Conservation (phyloP, 2,113 vertebrate genomes). For the Mus musculus region DNA sequence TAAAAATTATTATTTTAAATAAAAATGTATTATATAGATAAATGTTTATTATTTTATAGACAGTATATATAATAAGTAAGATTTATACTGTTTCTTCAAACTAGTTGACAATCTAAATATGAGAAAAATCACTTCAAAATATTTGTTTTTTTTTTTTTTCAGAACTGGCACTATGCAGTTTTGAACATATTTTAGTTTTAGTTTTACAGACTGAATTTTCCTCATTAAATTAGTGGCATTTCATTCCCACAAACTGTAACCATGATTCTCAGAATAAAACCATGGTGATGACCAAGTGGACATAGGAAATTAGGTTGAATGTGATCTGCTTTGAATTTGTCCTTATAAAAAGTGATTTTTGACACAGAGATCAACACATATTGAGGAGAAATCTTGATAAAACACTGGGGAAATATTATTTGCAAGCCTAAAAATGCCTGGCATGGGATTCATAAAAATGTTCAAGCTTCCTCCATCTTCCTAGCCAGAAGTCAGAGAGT, state of each 20-base stretch:
- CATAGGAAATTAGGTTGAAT: not conserved
- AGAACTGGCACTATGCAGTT: not conserved
- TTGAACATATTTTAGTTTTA: not conserved
- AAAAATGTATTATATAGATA: not conserved
- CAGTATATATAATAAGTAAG: not conserved
- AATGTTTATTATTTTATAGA: not conserved
- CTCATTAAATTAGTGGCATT: not conserved
- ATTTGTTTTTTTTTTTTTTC: not conserved
- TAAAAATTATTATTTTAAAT: not conserved
- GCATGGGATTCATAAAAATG: not conserved
- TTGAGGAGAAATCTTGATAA: not conserved
- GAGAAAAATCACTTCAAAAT: not conserved
- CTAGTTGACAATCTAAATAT: not conserved
- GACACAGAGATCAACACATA: not conserved
- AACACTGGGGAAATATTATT: not conserved
- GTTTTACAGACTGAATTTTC: not conserved
- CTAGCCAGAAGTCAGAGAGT: rapidly evolving
- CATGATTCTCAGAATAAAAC: not conserved
- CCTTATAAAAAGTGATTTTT: not conserved
- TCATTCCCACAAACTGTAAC: not conserved
- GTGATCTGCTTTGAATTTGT: not conserved
- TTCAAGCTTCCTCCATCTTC: not conserved
- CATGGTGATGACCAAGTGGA: not conserved
- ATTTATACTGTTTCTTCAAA: not conserved
- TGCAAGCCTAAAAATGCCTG: not conserved